Percentiles rank a stretch among this genome's conserved stretches.
These are phyloP conservation scores for Pitta sordida DNA, from an alignment of 2,113 vertebrate species.

Conservation along the genomic window DNA sequence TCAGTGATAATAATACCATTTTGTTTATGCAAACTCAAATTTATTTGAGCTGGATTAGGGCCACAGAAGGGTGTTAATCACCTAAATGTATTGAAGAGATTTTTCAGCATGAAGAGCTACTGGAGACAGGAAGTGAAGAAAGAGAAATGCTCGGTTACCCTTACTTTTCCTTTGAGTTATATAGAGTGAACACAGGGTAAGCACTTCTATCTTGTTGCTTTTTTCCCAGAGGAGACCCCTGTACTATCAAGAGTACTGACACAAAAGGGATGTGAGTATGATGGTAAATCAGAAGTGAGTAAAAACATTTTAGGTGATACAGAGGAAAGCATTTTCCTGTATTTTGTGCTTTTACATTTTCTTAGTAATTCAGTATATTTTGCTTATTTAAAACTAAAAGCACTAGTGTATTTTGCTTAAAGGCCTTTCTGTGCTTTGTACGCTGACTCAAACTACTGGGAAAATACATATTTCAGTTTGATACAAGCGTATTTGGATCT, in stretches of 20 bases:
- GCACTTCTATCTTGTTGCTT: background rate
- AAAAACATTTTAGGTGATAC: background rate
- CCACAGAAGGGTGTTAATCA: background rate
- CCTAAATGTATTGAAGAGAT: background rate
- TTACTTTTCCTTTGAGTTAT: background rate
- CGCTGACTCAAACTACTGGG: no score
- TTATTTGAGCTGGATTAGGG: background rate
- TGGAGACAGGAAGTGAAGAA: background rate
- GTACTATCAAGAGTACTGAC: rapidly evolving
- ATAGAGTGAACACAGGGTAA: no score
- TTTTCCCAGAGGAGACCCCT: background rate
- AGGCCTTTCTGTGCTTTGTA: no score
- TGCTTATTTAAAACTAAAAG: no score
- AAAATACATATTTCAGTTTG: no score
- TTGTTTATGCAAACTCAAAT: background rate
- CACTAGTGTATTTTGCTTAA: no score
- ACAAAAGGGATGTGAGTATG: rapidly evolving
- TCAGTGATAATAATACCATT: background rate
- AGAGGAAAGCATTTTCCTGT: no score
- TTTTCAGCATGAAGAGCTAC: background rate
- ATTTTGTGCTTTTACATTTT: no score
- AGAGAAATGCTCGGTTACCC: background rate
- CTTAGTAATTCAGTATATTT: no score
- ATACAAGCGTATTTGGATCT: no score
- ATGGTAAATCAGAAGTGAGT: background rate